phyloP scores from a whole-genome alignment of 2,797 vertebrate genomes.

The Karalla daura region DNA sequence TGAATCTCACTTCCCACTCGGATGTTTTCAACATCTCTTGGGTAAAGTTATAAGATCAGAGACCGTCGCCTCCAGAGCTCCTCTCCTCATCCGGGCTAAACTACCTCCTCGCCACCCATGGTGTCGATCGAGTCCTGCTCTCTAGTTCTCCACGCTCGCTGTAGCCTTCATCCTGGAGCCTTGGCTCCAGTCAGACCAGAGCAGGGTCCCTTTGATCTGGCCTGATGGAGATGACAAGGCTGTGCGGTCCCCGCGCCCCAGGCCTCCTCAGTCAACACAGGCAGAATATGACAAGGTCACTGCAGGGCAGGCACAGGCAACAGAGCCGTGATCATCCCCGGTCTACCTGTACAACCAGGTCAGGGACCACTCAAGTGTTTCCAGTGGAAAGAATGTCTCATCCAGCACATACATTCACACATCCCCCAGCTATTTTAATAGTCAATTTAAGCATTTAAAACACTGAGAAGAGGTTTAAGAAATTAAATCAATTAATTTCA shows the following conservation, averaged over 20 bases:
- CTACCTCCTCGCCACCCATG: slow-evolving; percentile 17
- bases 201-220: slow-evolving; percentile 68
- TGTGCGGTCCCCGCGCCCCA: slow-evolving; percentile 59
- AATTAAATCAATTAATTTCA: too few relatives aligned
- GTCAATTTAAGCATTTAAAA: too few relatives aligned
- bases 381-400: neutral
- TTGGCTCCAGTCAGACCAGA: slow-evolving; percentile 53
- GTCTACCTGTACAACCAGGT: slow-evolving; percentile 11
- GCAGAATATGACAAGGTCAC: slow-evolving; percentile 54
- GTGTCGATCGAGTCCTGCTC: slow-evolving; percentile 23
- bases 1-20: slow-evolving; percentile 3
- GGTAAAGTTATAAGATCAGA: neutral
- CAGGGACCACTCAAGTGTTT: neutral
- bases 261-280: slow-evolving; percentile 58
- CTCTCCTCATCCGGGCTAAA: neutral
- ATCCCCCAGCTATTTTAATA: too few relatives aligned
- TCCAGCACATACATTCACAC: too few relatives aligned
- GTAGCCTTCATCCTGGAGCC: slow-evolving; percentile 41
- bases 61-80: neutral
- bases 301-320: slow-evolving; percentile 3
- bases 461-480: too few relatives aligned
- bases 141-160: slow-evolving; percentile 13
- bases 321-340: slow-evolving; percentile 3
- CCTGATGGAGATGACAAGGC: slow-evolving; percentile 64
- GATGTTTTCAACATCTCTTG: slow-evolving; percentile 9